Evolutionary conservation across 2,888 invertebrate species (phyloP).

Genomic region (Cheilosia urbana): DNA sequence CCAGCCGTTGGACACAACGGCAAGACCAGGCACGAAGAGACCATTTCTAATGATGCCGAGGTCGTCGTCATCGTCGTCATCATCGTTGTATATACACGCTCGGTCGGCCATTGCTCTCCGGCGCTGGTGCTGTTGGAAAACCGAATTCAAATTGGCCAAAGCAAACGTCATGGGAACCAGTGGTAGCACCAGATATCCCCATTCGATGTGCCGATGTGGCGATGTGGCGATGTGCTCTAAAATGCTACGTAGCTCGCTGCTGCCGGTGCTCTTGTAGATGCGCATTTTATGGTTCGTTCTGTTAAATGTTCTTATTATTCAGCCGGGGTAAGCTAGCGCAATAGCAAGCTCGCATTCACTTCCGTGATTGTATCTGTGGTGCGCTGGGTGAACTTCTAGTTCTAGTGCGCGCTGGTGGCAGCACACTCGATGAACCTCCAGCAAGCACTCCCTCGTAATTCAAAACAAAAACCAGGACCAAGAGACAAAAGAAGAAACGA

Average conservation of each 20-base stretch:
- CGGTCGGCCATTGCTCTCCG: constrained; percentile 22
- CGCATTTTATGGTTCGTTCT: constrained; percentile 68
- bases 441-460: constrained; percentile 69
- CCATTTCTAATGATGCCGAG: constrained; percentile 74
- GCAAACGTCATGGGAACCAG: constrained; percentile 72
- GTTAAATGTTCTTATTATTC: constrained; percentile 75
- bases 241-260: constrained; percentile 28
- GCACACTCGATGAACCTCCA: constrained; percentile 55
- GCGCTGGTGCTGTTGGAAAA: constrained; percentile 17
- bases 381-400: constrained; percentile 53
- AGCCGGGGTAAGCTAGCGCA: constrained; percentile 37
- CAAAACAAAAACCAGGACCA: constrained; percentile 49
- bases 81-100: constrained; percentile 26
- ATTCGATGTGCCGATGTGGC: not conserved
- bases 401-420: constrained; percentile 32
- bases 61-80: constrained; percentile 54
- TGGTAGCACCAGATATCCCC: constrained; percentile 9
- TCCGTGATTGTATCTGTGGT: constrained; percentile 72
- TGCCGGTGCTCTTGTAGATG: constrained; percentile 31
- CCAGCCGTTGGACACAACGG: constrained; percentile 14
- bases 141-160: constrained; percentile 72
- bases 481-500: constrained; percentile 62
- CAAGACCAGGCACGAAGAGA: constrained; percentile 57
- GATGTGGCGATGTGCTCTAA: constrained; percentile 33
- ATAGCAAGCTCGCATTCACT: constrained; percentile 65